Conservation (phyloP, 2,888 invertebrate genomes). For the Epinotia demarniana region DNA sequence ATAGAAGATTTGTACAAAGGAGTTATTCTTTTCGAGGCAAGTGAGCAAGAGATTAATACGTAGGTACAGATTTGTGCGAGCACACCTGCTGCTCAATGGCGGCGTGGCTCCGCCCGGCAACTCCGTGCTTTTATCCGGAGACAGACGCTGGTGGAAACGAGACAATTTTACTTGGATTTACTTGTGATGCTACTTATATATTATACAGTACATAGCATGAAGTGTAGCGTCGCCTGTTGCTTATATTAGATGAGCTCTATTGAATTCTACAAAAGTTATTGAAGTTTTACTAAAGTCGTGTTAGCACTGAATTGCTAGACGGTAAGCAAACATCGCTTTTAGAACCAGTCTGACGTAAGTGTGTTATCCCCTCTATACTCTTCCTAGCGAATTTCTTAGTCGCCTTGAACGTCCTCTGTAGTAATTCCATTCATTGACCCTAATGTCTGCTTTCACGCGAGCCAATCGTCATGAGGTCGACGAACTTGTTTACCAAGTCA, state of each 20-base stretch:
- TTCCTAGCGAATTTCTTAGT: constrained; percentile 38
- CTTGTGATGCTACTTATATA: constrained; percentile 21
- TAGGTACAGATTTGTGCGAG: constrained; percentile 36
- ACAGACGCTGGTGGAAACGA: constrained; percentile 28
- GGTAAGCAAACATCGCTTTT: constrained; percentile 29
- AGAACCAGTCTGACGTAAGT: constrained; percentile 21
- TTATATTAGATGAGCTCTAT: neutral
- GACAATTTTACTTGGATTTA: constrained; percentile 35
- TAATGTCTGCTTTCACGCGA: constrained; percentile 45
- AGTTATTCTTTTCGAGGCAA: constrained; percentile 40
- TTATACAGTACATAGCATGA: neutral
- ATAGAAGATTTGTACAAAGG: constrained; percentile 33
- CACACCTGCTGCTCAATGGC: constrained; percentile 39
- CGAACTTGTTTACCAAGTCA: constrained; percentile 44
- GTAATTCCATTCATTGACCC: constrained; percentile 45
- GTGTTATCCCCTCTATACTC: constrained; percentile 30
- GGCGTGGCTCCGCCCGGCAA: constrained; percentile 23
- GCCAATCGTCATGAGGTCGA: constrained; percentile 43
- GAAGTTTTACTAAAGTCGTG: neutral
- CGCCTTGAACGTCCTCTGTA: constrained; percentile 42
- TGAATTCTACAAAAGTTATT: neutral
- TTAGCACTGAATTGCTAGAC: constrained; percentile 38
- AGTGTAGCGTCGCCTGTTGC: neutral
- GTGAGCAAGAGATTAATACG: constrained; percentile 40
- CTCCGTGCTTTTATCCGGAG: constrained; percentile 21